Evolutionary conservation across 2,888 invertebrate species (phyloP), one percentile per base, ranked within the genome.

Genomic region (Drepana falcataria): DNA sequence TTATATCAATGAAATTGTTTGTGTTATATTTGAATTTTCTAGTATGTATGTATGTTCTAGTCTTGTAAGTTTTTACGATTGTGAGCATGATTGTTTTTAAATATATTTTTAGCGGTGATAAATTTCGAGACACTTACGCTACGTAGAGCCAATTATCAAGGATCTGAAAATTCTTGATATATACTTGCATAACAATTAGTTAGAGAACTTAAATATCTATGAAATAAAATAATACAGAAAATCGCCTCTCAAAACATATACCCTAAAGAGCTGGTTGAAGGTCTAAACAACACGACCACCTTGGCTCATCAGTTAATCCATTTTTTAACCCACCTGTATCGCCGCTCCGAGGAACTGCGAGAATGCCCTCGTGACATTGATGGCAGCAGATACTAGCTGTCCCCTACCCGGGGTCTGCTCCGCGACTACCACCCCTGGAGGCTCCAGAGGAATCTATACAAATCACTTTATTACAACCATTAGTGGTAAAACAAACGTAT

Each of bases 341-440:
- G 95, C 95, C 71, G 94, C 93, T 68, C 95, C 95, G 70, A 96
- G 91, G 83, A 96, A 95, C 81, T 94, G 94, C 58, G 95, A 95
- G 78, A 96, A 95, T 2, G 95, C 95, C 79, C 94, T 93, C 37
- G 95, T 95, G 59, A 95, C 95, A 69, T 95, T 95, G 65, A 95
- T 94, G 57, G 95, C 95, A 33, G 95, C 95, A 55, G 93, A 94
- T 52, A 95, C 92, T 56, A 95, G 91, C 78, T 90, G 89, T 47
- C 89, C 89, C 53, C 90, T 69, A 1, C 88, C 89, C 1, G 90
- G 85, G 1, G 74, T 62, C 65, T 85, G 85, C 52, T 83, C 81
- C 48, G 85, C 65, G 47, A 82, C 71, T 58, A 86, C 87, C 40
- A 80, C 79, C 62, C 85, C 75, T 5, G 91, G 91, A 2, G 91